These are phyloP conservation scores for Leptocoma aspasia DNA, from an alignment of 2,113 vertebrate species.

Conservation along the genomic window DNA sequence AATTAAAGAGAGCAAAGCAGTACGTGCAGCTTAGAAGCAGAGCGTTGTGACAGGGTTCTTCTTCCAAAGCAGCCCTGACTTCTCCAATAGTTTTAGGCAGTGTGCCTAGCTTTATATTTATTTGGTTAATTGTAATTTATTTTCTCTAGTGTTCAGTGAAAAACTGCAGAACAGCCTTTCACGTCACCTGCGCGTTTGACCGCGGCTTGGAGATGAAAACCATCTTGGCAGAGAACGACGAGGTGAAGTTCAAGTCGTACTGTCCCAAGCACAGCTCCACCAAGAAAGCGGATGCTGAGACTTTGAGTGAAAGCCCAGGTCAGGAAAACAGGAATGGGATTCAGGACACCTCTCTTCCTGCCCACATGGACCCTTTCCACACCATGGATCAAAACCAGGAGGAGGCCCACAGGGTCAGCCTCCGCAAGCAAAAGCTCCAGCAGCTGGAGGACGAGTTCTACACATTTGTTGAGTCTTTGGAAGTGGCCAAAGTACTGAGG, in stretches of 20 bases:
- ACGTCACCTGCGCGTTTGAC: slow-evolving; percentile 93
- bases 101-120: neutral
- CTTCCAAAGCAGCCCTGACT: neutral
- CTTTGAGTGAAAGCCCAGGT: slow-evolving; percentile 37
- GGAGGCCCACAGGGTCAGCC: slow-evolving; percentile 82
- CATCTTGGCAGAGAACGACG: slow-evolving; percentile 89
- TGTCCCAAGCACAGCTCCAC: slow-evolving; percentile 89
- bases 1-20: neutral
- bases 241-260: slow-evolving; percentile 97
- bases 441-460: slow-evolving; percentile 95
- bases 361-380: slow-evolving; percentile 54
- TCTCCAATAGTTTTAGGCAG: fast-evolving
- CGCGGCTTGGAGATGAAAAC: slow-evolving; percentile 92
- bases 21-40: neutral
- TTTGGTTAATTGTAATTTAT: neutral
- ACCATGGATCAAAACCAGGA: slow-evolving; percentile 76
- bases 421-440: slow-evolving; percentile 91
- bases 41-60: fast-evolving
- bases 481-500: slow-evolving; percentile 80
- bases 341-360: slow-evolving; percentile 35
- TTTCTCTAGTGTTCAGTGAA: slow-evolving; percentile 89
- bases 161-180: slow-evolving; percentile 94
- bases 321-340: slow-evolving; percentile 59
- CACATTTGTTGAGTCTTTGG: slow-evolving; percentile 82
- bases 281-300: slow-evolving; percentile 52